phyloP scores from a whole-genome alignment of 2,113 vertebrate species.

The Lamprologus ornatipinnis region DNA sequence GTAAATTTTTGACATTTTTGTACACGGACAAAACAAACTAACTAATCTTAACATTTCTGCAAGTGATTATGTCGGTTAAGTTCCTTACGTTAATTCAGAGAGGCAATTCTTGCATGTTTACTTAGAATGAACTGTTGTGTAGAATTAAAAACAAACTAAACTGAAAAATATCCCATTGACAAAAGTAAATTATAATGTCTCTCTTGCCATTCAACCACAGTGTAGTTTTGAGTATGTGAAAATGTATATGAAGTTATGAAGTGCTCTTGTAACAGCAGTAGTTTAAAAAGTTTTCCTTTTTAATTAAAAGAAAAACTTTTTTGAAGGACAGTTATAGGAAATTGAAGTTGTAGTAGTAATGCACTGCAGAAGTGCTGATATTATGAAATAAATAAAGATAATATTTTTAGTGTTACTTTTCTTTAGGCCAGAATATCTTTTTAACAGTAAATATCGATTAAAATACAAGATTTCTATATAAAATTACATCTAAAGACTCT shows the following conservation, averaged over 20 bases:
- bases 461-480: not conserved
- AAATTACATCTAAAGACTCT: not conserved
- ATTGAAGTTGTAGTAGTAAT: not conserved
- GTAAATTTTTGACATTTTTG: not conserved
- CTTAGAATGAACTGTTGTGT: not conserved
- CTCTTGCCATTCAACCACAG: not conserved
- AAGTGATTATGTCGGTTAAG: not conserved
- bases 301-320: not conserved
- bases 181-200: not conserved
- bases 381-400: not conserved
- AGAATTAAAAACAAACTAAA: not conserved
- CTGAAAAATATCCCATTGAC: rapidly evolving
- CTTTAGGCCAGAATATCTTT: not conserved
- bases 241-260: not conserved
- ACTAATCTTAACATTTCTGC: not conserved
- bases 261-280: not conserved
- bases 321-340: not conserved
- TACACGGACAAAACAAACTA: rapidly evolving
- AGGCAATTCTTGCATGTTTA: not conserved
- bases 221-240: not conserved
- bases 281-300: not conserved
- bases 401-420: not conserved
- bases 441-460: not conserved
- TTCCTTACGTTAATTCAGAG: rapidly evolving
- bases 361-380: not conserved